Conservation (phyloP, 2,113 vertebrate species). For the Limnothrissa miodon region DNA sequence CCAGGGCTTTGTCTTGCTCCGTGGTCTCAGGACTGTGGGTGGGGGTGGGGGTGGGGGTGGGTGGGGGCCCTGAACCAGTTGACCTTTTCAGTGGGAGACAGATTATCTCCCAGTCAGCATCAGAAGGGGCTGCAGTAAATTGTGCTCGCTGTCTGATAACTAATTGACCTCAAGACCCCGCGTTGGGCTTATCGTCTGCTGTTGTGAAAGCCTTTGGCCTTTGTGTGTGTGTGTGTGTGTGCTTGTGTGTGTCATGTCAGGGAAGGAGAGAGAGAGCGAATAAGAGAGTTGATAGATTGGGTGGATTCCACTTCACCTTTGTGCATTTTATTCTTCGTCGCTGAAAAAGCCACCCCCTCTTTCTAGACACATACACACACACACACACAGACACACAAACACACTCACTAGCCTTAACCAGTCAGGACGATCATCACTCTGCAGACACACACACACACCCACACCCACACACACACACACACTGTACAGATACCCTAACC, state of each 20-base stretch:
- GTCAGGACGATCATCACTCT: too few species aligned
- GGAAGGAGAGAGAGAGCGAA: not conserved
- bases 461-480: not conserved
- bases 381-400: not conserved
- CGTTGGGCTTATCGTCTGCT: not conserved
- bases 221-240: not conserved
- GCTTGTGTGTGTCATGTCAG: not conserved
- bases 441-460: not conserved
- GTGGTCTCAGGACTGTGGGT: too few species aligned
- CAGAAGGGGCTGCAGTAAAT: not conserved
- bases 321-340: not conserved
- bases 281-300: not conserved
- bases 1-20: not conserved
- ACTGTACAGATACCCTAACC: too few species aligned
- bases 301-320: not conserved
- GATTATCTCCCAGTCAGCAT: not conserved
- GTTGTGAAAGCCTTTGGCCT: not conserved
- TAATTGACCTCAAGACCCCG: not conserved
- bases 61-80: not conserved
- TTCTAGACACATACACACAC: not conserved
- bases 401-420: too few species aligned
- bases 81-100: slow-evolving; percentile 2
- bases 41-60: too few species aligned
- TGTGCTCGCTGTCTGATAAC: not conserved
- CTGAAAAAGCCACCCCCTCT: not conserved